Conservation (phyloP, 1,140 invertebrate genomes). For the Neodiprion fabricii region DNA sequence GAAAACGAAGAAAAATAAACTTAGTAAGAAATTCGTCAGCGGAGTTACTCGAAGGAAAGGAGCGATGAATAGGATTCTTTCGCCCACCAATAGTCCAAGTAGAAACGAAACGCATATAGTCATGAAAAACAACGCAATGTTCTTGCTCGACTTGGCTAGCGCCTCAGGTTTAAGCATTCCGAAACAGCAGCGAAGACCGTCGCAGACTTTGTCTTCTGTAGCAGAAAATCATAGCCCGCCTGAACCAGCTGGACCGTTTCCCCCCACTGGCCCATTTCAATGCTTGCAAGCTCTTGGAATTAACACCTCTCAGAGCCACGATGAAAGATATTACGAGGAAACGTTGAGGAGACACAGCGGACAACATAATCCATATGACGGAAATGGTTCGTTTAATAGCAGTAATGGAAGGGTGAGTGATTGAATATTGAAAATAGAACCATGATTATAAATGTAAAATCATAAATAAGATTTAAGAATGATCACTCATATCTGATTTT, state of each 20-base stretch:
- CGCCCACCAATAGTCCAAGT: conserved; percentile 50
- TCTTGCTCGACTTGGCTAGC: conserved; percentile 87
- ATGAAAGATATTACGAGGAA: conserved; percentile 66
- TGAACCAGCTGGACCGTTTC: conserved; percentile 63
- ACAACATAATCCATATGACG: conserved; percentile 45
- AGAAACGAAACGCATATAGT: conserved; percentile 74
- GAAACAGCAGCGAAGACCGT: conserved; percentile 62
- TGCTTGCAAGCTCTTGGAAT: conserved; percentile 76
- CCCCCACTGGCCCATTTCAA: conserved; percentile 76
- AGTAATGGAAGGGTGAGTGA: conserved; percentile 53
- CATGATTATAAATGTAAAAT: conserved; percentile 3
- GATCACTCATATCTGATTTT: neutral
- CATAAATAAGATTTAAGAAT: neutral
- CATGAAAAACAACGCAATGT: conserved; percentile 94
- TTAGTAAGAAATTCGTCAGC: conserved; percentile 43
- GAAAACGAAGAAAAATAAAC: conserved; percentile 62
- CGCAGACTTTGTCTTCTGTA: conserved; percentile 67
- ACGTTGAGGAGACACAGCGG: conserved; percentile 58
- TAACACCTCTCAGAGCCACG: conserved; percentile 62
- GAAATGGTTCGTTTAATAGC: conserved; percentile 38
- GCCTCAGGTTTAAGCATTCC: conserved; percentile 65
- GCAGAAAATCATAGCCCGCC: conserved; percentile 68
- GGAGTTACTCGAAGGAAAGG: conserved; percentile 38
- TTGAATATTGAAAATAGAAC: conserved; percentile 23
- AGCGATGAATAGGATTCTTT: conserved; percentile 40